Evolutionary conservation across 2,797 vertebrate species (phyloP).

Genomic region (Rhadinocentrus ornatus): DNA sequence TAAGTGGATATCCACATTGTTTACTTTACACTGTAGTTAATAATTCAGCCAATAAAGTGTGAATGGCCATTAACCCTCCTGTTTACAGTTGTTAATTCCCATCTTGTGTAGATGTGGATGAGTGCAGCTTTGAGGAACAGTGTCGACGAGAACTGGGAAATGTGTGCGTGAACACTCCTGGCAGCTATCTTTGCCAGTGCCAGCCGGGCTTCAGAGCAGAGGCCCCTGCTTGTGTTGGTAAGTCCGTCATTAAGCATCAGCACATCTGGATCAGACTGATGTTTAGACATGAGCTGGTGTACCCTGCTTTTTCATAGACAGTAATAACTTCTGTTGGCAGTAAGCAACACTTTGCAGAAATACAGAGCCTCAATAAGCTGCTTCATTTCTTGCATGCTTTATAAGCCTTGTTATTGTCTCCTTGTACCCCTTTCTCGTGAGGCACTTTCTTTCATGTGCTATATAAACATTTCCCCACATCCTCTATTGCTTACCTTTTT

Average conservation of each 20-base stretch:
- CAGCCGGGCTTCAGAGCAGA: constrained; percentile 80
- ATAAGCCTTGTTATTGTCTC: constrained; percentile 26
- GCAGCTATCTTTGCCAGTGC: constrained; percentile 84
- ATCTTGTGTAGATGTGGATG: constrained; percentile 80
- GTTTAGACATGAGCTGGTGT: constrained; percentile 17
- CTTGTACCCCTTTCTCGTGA: background rate
- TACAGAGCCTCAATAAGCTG: constrained; percentile 25
- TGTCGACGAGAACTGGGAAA: constrained; percentile 83
- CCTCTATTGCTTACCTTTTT: background rate
- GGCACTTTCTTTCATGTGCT: constrained; percentile 9
- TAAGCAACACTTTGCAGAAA: constrained; percentile 3
- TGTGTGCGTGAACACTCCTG: constrained; percentile 82
- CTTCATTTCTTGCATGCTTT: constrained; percentile 32
- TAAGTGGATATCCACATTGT: background rate
- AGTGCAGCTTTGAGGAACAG: constrained; percentile 83
- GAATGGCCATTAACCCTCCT: background rate
- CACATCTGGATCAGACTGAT: constrained; percentile 18
- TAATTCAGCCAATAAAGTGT: background rate
- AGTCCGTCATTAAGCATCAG: constrained; percentile 22
- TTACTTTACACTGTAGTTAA: background rate
- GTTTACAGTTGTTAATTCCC: constrained; percentile 1
- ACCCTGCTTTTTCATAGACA: constrained; percentile 10
- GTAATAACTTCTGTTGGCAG: constrained; percentile 2
- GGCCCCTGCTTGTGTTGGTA: constrained; percentile 77
- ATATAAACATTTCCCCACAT: background rate